Evolutionary conservation across 1,140 invertebrate species (phyloP).

Genomic region (Drosophila parabipectinata): DNA sequence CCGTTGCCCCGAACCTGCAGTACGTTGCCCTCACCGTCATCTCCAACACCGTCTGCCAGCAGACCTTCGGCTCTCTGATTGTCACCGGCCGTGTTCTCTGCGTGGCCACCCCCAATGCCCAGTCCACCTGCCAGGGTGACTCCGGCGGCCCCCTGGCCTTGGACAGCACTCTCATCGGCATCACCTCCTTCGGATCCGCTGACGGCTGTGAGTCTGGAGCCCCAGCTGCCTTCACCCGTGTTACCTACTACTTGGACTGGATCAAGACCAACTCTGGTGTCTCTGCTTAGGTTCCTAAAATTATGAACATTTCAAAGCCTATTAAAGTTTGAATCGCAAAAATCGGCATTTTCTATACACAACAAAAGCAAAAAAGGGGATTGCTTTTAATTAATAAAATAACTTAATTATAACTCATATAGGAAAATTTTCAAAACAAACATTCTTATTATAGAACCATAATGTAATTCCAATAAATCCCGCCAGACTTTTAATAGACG

Average conservation of each 20-base stretch:
- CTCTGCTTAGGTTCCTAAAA: background rate
- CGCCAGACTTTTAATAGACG: background rate
- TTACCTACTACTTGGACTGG: slow-evolving; percentile 82
- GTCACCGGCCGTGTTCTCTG: slow-evolving; percentile 29
- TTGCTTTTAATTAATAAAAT: no score
- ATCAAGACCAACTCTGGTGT: slow-evolving; percentile 40
- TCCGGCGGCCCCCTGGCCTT: slow-evolving; percentile 42
- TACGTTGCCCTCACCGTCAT: slow-evolving; percentile 28
- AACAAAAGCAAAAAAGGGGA: no score
- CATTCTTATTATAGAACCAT: no score
- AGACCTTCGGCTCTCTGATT: slow-evolving; percentile 8
- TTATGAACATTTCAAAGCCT: no score
- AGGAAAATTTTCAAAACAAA: no score
- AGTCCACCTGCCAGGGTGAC: slow-evolving; percentile 38
- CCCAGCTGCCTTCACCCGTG: slow-evolving; percentile 83
- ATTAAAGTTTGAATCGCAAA: no score
- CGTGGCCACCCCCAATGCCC: slow-evolving; percentile 29
- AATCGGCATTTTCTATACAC: no score
- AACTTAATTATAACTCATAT: no score
- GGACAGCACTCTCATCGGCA: slow-evolving; percentile 61
- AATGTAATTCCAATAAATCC: no score
- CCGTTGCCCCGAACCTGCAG: slow-evolving; percentile 21
- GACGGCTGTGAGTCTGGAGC: slow-evolving; percentile 79
- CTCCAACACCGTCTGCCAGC: slow-evolving; percentile 11
- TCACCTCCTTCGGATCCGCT: slow-evolving; percentile 80